A percentile compares a stretch with the other conserved stretches of the same genome.
These are phyloP conservation scores for Chaetoderma sp. DNA, from an alignment of 2,888 invertebrate species.

Conservation along the genomic window DNA sequence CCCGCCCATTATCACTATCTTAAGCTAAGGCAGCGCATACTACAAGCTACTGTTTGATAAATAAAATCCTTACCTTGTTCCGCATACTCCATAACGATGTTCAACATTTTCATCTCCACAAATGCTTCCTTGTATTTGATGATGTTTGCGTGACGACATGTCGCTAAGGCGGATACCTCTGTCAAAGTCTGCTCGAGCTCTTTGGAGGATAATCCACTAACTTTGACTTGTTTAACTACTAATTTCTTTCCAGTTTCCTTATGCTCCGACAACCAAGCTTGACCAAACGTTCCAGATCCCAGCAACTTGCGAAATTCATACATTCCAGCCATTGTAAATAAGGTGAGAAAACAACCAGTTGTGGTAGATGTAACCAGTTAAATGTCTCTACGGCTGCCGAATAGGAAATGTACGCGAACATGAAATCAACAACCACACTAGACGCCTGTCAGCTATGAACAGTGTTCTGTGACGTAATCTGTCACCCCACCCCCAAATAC, in stretches of 20 bases:
- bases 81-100: constrained; percentile 64
- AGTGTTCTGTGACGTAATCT: no score
- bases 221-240: constrained; percentile 51
- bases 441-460: no score
- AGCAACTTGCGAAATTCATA: constrained; percentile 48
- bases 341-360: no score
- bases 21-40: no score
- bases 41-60: no score
- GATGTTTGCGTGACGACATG: constrained; percentile 59
- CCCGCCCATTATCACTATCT: no score
- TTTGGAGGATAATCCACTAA: constrained; percentile 18
- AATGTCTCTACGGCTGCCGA: no score
- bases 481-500: no score
- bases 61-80: constrained; percentile 48
- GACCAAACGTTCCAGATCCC: constrained; percentile 60
- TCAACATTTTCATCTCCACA: constrained; percentile 44
- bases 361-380: no score
- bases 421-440: no score
- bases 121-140: constrained; percentile 59
- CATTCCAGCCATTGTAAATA: constrained; percentile 56
- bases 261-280: constrained; percentile 53
- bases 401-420: no score
- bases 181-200: constrained; percentile 42
- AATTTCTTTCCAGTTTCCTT: constrained; percentile 27
- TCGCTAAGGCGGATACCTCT: constrained; percentile 55